Evolutionary conservation across 1,140 invertebrate genomes (phyloP), one percentile per base, ranked within the genome.

Genomic region (Zaprionus tsacasi): DNA sequence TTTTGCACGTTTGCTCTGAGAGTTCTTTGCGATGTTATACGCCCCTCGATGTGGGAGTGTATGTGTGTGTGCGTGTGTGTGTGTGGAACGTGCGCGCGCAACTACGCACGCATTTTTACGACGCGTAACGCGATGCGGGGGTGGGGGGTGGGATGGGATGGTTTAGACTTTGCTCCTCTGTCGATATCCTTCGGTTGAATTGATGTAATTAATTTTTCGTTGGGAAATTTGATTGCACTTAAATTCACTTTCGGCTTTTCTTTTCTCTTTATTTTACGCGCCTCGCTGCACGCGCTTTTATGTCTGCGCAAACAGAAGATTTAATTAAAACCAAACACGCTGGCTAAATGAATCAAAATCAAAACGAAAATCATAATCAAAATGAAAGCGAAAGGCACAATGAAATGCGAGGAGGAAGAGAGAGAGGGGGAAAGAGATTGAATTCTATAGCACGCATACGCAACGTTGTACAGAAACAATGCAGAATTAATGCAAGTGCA

Each of bases 371-470:
- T 69, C 6, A 10, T 25, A 12, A 25, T 12, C n/a, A n/a, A 45
- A 45, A 38, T 71, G 40, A 45, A 45, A 45, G 15, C n/a, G 45
- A n/a, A 75, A 76, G 76, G 12, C 50, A 66, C 66, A 63, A 43
- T 33, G 12, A 25, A 11, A n/a, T 21, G 45, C 8, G 6, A 50
- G 21, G 45, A 43, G 27, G 10, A 17, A 45, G 3, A 21, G 21
- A 5, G 4, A 10, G 17, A 11, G 43, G 38, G 6, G 2, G 21
- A 21, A 6, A 13, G 12, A 40, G 15, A 33, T 13, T 8, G 43
- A 48, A 80, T 40, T 30, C 10, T 52, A 70, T 61, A 83, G 64
- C 66, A 79, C 78, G 63, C 69, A 83, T 81, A 74, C 81, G 81
- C 81, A 68, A 48, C 33, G 56, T 68, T 33, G 76, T 13, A n/a